Percentiles rank a stretch among this genome's conserved stretches.
These are phyloP conservation scores for Urosaurus nigricauda DNA, from an alignment of 2,797 vertebrate genomes.

Conservation along the genomic window DNA sequence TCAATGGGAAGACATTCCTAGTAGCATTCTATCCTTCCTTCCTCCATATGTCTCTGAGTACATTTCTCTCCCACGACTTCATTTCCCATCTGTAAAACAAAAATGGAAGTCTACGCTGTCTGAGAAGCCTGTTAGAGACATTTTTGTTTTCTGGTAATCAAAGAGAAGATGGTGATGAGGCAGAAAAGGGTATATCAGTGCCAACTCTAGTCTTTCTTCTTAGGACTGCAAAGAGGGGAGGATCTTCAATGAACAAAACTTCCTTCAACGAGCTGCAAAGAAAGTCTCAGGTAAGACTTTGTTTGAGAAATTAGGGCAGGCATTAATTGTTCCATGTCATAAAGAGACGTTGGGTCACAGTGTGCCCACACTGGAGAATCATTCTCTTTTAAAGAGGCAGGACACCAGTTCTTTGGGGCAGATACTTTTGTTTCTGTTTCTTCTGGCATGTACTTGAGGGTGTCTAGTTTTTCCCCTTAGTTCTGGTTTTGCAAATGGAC, in stretches of 20 bases:
- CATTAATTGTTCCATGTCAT: no score
- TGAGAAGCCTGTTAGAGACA: not conserved
- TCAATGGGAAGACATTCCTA: not conserved
- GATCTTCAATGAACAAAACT: slow-evolving; percentile 95
- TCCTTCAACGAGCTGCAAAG: slow-evolving; percentile 93
- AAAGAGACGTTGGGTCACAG: not conserved
- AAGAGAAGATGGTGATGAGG: not conserved
- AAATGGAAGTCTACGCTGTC: not conserved
- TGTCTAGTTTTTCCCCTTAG: not conserved
- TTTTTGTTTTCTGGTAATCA: not conserved
- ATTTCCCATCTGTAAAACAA: not conserved
- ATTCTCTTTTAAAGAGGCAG: not conserved
- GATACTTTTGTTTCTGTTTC: not conserved
- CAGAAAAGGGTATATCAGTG: not conserved
- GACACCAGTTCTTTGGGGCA: not conserved
- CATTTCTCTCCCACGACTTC: not conserved
- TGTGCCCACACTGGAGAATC: not conserved
- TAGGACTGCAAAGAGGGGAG: slow-evolving; percentile 91
- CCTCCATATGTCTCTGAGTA: not conserved
- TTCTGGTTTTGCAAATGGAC: not conserved
- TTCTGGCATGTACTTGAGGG: not conserved
- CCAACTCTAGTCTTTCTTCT: slow-evolving; percentile 8
- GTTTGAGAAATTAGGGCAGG: not conserved
- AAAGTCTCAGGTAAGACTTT: slow-evolving; percentile 74
- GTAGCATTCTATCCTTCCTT: not conserved